Conservation (phyloP, 2,797 vertebrate genomes). For the Acanthurus tractus region DNA sequence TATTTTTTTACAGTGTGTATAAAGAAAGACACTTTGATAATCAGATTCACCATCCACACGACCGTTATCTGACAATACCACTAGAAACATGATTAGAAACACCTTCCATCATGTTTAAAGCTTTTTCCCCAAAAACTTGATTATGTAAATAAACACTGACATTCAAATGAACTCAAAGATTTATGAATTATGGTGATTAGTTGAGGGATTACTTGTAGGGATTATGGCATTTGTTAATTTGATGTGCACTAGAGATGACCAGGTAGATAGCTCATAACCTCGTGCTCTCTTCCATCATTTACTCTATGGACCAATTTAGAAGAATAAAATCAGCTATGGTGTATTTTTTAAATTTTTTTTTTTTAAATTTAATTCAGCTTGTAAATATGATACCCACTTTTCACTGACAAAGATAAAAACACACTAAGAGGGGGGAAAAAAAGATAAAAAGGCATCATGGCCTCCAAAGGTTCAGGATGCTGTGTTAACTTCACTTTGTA, state of each 20-base stretch:
- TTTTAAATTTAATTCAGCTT: constrained; percentile 44
- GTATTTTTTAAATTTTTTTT: constrained; percentile 55
- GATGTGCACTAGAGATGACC: constrained; percentile 52
- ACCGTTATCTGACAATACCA: constrained; percentile 36
- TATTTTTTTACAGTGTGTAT: constrained; percentile 4
- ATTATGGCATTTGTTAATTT: constrained; percentile 74
- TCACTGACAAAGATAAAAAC: constrained; percentile 30
- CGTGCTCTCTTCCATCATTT: constrained; percentile 53
- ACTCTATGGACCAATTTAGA: constrained; percentile 66
- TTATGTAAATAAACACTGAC: constrained; percentile 80
- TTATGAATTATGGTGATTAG: constrained; percentile 60
- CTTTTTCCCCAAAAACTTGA: constrained; percentile 33
- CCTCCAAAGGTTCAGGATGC: constrained; percentile 40
- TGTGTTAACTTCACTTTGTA: constrained; percentile 51
- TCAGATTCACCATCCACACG: constrained; percentile 40
- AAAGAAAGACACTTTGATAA: constrained; percentile 44
- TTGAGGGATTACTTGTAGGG: constrained; percentile 59
- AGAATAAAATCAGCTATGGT: constrained; percentile 55
- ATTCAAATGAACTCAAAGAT: constrained; percentile 68
- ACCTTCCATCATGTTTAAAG: constrained; percentile 45
- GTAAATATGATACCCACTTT: constrained; percentile 72
- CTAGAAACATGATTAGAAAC: constrained; percentile 56
- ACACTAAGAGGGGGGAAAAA: neutral
- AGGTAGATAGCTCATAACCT: constrained; percentile 50
- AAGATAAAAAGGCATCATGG: constrained; percentile 44